phyloP scores from a whole-genome alignment of 2,113 vertebrate species.

The Amblyornis subalaris region DNA sequence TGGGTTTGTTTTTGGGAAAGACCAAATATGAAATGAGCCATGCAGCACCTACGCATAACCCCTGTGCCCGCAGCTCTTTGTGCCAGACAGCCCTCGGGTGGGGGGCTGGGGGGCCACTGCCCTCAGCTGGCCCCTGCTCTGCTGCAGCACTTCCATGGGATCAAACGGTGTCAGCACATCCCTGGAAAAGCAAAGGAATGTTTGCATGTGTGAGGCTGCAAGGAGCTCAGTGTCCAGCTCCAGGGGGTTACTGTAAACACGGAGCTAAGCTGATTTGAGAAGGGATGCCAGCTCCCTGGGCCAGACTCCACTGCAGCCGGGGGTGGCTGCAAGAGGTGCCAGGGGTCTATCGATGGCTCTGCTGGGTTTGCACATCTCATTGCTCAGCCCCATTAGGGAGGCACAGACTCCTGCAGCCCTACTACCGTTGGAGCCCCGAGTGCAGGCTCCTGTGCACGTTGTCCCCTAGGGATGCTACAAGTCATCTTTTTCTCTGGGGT shows the following conservation, averaged over 20 bases:
- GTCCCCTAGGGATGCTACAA: not conserved
- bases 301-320: not conserved
- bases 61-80: not conserved
- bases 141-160: not conserved
- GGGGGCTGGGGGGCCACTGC: accelerated
- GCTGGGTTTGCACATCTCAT: not conserved
- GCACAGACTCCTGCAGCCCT: not conserved
- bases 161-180: not conserved
- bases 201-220: not conserved
- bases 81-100: not conserved
- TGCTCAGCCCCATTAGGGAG: not conserved
- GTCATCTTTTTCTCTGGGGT: conserved; percentile 16
- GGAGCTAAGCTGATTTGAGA: not conserved
- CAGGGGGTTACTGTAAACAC: not conserved
- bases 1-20: not conserved
- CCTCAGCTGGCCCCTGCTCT: not conserved
- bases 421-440: accelerated
- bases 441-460: not conserved
- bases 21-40: conserved; percentile 7
- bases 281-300: not conserved
- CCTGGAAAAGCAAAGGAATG: not conserved
- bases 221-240: not conserved
- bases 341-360: accelerated
- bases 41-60: not conserved
- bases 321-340: not conserved